Evolutionary conservation across 2,888 invertebrate genomes (phyloP).

Genomic region (Xestoiulus laeticollis): DNA sequence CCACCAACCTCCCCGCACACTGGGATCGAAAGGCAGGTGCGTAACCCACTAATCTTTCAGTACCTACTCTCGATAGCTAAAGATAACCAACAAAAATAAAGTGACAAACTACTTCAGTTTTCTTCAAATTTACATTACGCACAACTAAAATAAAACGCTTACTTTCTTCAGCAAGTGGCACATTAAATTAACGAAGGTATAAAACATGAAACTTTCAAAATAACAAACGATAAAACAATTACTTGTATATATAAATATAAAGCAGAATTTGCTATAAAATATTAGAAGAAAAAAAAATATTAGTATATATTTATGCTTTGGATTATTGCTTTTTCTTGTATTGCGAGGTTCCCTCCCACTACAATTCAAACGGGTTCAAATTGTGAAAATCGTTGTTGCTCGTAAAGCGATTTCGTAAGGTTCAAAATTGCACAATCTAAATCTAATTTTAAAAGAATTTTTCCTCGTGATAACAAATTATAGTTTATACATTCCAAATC

Average conservation of each 20-base stretch:
- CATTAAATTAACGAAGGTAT: constrained; percentile 17
- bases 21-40: too few species aligned
- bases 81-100: neutral
- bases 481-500: too few species aligned
- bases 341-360: constrained; percentile 19
- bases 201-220: constrained; percentile 30
- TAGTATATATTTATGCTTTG: constrained; percentile 12
- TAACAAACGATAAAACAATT: neutral
- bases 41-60: too few species aligned
- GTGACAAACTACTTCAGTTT: neutral
- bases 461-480: too few species aligned
- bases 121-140: neutral
- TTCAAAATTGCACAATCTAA: too few species aligned
- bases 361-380: neutral
- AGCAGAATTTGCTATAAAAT: neutral
- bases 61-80: too few species aligned
- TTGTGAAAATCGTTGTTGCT: neutral
- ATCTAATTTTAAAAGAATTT: too few species aligned
- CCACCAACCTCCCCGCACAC: too few species aligned
- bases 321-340: constrained; percentile 27
- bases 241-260: neutral
- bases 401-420: too few species aligned
- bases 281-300: constrained; percentile 25
- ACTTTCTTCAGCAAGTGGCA: neutral
- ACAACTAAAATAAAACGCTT: neutral